Percentiles rank a stretch among this genome's conserved stretches.
Evolutionary conservation across 1,140 invertebrate species (phyloP).

Genomic region (Coenobita brevimanus): DNA sequence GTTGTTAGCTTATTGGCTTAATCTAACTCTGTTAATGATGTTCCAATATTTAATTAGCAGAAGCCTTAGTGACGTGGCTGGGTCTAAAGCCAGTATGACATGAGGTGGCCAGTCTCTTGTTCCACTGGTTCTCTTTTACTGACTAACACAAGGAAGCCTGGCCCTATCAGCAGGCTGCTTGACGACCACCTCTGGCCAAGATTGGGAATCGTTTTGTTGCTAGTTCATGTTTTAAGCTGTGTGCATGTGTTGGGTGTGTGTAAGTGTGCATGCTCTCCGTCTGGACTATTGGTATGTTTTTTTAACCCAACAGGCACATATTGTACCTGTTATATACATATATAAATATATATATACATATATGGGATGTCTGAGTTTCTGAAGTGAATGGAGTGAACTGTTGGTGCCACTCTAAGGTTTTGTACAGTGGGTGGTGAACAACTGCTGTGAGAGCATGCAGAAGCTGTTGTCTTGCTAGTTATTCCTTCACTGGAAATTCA

Average conservation of each 20-base stretch:
- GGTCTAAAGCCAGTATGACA: too few species aligned
- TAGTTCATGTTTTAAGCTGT: slow-evolving; percentile 53
- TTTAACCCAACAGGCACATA: slow-evolving; percentile 55
- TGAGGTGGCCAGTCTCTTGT: too few species aligned
- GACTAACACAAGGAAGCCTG: background rate
- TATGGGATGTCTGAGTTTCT: background rate
- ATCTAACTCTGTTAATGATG: too few species aligned
- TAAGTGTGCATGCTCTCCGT: slow-evolving; percentile 28
- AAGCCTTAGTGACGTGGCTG: too few species aligned
- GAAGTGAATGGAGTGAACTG: background rate
- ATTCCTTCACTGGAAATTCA: background rate
- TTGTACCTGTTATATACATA: slow-evolving; percentile 57
- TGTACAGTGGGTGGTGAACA: background rate
- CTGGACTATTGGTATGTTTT: slow-evolving; percentile 57
- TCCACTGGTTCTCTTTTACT: too few species aligned
- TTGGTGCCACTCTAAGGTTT: background rate
- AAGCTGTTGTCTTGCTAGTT: background rate
- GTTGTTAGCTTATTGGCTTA: too few species aligned
- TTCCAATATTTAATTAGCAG: too few species aligned
- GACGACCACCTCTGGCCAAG: slow-evolving; percentile 1
- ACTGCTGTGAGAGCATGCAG: background rate
- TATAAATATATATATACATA: slow-evolving; percentile 25
- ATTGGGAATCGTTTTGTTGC: slow-evolving; percentile 39
- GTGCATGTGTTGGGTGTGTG: slow-evolving; percentile 37
- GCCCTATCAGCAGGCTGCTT: background rate